Evolutionary conservation across 1,140 invertebrate species (phyloP), one percentile per base, ranked within the genome.

Genomic region (Drosophila cardini): DNA sequence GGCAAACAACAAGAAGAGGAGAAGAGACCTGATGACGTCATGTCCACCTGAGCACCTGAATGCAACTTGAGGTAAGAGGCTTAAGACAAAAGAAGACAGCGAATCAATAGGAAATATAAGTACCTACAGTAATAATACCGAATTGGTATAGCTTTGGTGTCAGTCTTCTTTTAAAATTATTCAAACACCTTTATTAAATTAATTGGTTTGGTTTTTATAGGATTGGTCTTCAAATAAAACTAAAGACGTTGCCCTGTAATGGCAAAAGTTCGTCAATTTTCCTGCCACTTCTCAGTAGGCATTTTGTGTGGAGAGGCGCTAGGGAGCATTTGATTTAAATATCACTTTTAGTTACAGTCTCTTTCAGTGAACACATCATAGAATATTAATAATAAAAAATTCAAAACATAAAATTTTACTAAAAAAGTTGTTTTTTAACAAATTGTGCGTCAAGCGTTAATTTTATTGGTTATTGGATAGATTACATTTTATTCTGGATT

Each of bases 311-410:
- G 9, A 18, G 1, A 5, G 1, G 1, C 50, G 15, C 7, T 11
- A 26, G 11, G 9, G 15, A 8, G 55, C 2, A 18, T 64, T 55
- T 15, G 6, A 32, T 7, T 0, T 8, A 0, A 15, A 21, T 34
- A 38, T 67, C 32, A 46, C 32, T 48, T 67, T 67, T 48, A 38
- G 32, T 45, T 58, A 56, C 18, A 45, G 16, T 36, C 9, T 26
- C 18, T 36, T 67, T 26, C 21, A 57, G 42, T 57, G 63, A 57
- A 67, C 63, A 56, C 63, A 67, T 58, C 32, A 13, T 34, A 46
- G 46, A 58, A 67, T 36, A 46, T 15, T 11, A 26, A 43, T 30
- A 10, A 1, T 18, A 32, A 46, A 57, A 57, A 36, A 36, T 26
- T 8, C 8, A 46, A 36, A 46, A 34, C 52, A 16, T 55, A 48